These are phyloP conservation scores for Ostrea edulis DNA, from an alignment of 1,140 invertebrate genomes.

Conservation along the genomic window DNA sequence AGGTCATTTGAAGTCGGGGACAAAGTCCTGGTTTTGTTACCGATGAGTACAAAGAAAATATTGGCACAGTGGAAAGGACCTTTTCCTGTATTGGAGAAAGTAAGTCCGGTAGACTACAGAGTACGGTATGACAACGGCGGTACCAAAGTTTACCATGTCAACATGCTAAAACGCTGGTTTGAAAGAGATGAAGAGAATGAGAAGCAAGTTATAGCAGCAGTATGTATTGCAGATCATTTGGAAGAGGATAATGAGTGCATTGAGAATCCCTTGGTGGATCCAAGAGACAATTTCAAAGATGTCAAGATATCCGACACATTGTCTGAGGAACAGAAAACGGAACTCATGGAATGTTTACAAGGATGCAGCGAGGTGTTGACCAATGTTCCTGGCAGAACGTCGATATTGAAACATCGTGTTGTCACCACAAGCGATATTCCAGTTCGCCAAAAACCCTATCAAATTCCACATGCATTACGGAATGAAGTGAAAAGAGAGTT, in stretches of 20 bases:
- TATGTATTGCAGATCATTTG: not conserved
- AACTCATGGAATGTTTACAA: not conserved
- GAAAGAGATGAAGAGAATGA: no score
- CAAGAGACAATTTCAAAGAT: not conserved
- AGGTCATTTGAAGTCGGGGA: not conserved
- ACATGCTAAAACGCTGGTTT: no score
- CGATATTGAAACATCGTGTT: not conserved
- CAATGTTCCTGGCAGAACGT: not conserved
- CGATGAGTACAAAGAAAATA: not conserved
- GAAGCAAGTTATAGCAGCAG: not conserved
- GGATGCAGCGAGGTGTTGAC: not conserved
- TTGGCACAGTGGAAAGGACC: not conserved
- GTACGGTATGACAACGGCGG: not conserved
- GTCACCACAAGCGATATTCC: slow-evolving; percentile 19
- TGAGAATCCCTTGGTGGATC: not conserved
- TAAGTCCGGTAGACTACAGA: slow-evolving; percentile 15
- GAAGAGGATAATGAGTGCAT: not conserved
- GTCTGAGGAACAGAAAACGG: not conserved
- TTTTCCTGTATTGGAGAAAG: not conserved
- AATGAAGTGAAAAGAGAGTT: slow-evolving; percentile 75
- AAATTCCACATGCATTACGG: slow-evolving; percentile 60
- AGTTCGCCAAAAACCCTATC: slow-evolving; percentile 25
- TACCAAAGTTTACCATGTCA: no score
- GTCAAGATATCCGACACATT: not conserved
- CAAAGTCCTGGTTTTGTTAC: slow-evolving; percentile 8